Evolutionary conservation across 2,113 vertebrate genomes (phyloP), one percentile per base, ranked within the genome.

Genomic region (Gallinago jamesoni): DNA sequence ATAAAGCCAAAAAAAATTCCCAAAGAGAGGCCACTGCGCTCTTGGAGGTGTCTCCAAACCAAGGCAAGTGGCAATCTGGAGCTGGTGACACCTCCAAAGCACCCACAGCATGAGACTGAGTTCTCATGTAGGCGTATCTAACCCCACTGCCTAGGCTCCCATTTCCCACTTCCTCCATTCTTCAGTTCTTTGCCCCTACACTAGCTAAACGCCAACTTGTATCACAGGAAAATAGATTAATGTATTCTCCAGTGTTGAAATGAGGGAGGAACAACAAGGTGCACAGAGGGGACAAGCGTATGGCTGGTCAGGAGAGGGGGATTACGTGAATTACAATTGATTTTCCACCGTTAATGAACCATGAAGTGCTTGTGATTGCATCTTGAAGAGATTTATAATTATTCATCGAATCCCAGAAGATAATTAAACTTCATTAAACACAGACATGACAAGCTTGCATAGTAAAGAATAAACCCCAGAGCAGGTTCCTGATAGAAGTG

Each of bases 361-460:
- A 86, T 97, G 97, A 97, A 97, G 95, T 87, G 91, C 92, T 95
- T 96, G 97, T 98, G 98, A 98, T 98, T 98, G 98, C 98, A 98
- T 98, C 98, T 98, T 97, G 96, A 98, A 98, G 97, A 98, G 98
- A 98, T 98, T 98, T 98, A 96, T 97, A 98, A 98, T 98, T 98
- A 98, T 98, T 98, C 97, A 97, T 96, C 79, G 93, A 96, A 98
- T 98, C 97, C 98, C 88, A 92, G 96, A 97, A 98, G 98, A 98
- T 98, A 98, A 98, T 98, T 98, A 98, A 98, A 97, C 98, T 97
- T 98, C 97, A 98, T 98, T 97, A 98, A 98, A 96, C 22, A 50
- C 91, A 97, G 96, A 97, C 96, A 98, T 95, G 98, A 98, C 96
- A 98, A 97, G 97, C 88, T 94, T 98, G 94, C 95, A 90, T 93